Conservation (phyloP, 2,888 invertebrate genomes). For the Caenorhabditis virilis region DNA sequence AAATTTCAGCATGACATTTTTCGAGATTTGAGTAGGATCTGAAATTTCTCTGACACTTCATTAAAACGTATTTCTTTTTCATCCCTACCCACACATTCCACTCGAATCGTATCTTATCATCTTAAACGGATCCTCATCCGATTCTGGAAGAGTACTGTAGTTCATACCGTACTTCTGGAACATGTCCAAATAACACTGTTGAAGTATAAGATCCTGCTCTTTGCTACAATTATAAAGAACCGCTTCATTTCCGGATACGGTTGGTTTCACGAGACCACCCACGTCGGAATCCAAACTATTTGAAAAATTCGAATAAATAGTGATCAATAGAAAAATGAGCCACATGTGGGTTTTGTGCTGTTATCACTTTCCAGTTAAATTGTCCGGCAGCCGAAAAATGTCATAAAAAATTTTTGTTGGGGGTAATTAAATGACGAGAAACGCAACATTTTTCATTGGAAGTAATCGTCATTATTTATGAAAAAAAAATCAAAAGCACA, state of each 20-base stretch:
- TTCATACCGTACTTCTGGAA: conserved; percentile 18
- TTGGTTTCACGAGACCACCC: conserved; percentile 26
- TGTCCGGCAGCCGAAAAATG: too few species aligned
- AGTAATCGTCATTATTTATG: too few species aligned
- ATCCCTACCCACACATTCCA: conserved; percentile 23
- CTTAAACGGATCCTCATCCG: conserved; percentile 16
- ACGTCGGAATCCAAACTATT: too few species aligned
- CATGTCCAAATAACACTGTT: conserved; percentile 23
- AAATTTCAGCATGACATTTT: conserved; percentile 26
- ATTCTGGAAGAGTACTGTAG: conserved; percentile 6
- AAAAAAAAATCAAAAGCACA: too few species aligned
- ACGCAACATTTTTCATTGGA: too few species aligned
- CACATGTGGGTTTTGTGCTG: too few species aligned
- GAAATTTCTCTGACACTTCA: conserved; percentile 14
- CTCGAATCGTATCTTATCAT: conserved; percentile 16
- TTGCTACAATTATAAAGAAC: conserved; percentile 22
- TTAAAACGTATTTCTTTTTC: not conserved
- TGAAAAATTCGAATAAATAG: too few species aligned
- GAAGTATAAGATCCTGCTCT: conserved; percentile 15
- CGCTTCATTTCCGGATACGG: conserved; percentile 25
- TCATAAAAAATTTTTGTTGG: too few species aligned
- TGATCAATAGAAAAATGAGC: not conserved
- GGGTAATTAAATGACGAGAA: too few species aligned
- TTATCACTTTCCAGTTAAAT: too few species aligned
- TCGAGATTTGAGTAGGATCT: conserved; percentile 5